Conservation (phyloP, 2,113 vertebrate genomes). For the Triplophysa rosa region DNA sequence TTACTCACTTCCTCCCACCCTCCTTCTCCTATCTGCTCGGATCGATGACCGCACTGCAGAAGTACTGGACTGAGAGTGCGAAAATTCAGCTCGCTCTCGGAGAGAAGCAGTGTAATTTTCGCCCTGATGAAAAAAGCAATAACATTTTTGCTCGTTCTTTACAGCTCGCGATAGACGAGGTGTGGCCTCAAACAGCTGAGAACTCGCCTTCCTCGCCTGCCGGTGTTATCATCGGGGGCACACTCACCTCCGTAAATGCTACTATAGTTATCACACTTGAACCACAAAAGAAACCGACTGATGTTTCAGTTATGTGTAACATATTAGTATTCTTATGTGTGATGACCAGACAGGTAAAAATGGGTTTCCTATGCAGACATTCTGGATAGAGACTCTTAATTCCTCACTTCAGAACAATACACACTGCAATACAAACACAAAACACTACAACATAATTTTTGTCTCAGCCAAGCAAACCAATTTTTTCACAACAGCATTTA, state of each 20-base stretch:
- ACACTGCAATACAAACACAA: too few relatives aligned
- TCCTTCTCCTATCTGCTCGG: slow-evolving; percentile 22
- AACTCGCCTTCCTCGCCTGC: slow-evolving; percentile 26
- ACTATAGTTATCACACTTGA: neutral
- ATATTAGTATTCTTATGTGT: too few relatives aligned
- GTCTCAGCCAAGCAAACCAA: too few relatives aligned
- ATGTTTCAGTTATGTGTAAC: neutral
- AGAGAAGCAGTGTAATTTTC: slow-evolving; percentile 56
- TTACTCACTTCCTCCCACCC: slow-evolving; percentile 5
- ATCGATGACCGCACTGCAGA: slow-evolving; percentile 47
- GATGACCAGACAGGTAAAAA: too few relatives aligned
- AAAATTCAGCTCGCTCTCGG: slow-evolving; percentile 46
- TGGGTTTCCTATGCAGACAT: too few relatives aligned
- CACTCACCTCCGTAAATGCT: slow-evolving; percentile 30
- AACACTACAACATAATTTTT: too few relatives aligned
- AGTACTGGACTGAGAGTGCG: slow-evolving; percentile 40
- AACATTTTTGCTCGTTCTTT: slow-evolving; percentile 49
- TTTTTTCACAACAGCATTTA: too few relatives aligned
- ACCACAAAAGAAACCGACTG: slow-evolving; percentile 30
- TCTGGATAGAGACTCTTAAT: too few relatives aligned
- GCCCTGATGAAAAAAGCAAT: slow-evolving; percentile 58
- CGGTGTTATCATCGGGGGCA: slow-evolving; percentile 17
- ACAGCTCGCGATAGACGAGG: slow-evolving; percentile 27
- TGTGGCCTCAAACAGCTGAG: slow-evolving; percentile 35
- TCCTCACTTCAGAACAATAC: too few relatives aligned